Base-by-base conservation (phyloP, 1,140 invertebrate genomes). In the Halyomorpha halys region DNA sequence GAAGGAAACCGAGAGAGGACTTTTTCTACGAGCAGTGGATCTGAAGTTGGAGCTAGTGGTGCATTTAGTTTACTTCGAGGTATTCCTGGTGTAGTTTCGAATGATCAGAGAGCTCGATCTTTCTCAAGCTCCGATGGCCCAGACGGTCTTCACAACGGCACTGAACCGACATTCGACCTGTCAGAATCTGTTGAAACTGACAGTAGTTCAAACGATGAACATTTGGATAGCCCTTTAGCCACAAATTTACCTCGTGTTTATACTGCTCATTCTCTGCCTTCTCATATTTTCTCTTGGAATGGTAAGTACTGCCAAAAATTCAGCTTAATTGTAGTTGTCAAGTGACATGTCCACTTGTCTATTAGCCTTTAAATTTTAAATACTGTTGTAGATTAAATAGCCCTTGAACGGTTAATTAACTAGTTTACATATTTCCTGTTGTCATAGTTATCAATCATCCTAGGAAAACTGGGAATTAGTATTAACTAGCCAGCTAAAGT, bases 251-350 rank as follows among this genome's bases (percentile, higher is more conserved):
- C 87, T 64, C 79, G 89, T 66, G 88, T 91, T 16, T 91, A 90
- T 74, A 86, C 89, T 64, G 87, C 90, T 70, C 89, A 91, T 75
- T 92, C 89, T 68, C 79, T 92, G 76, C 90, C 89, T 74, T 89
- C 89, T 68, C 89, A 92, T 75, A 90, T 93, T 78, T 91, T 89
- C 87, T 90, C 89, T 68, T 80, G 91, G 69, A 91, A 92, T 77
- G 89, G 89, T 91, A 76, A 83, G 83, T 83, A 66, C 34, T 2
- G 1, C 11, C 5, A 39, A 39, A 39, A 39, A 11, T 39, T 39
- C 34, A 11, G 1, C 34, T 39, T 39, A 11, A 39, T 39, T 11
- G 6, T 39, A 11, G 34, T 39, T 39, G 34, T 39, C 34, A 39
- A 39, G 34, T 39, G 34, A 39, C 34, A 39, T 1, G 34, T 39